A percentile compares a stretch with the other conserved stretches of the same genome.
These are phyloP conservation scores for Xestoiulus laeticollis DNA, from an alignment of 2,888 invertebrate species.

Conservation along the genomic window DNA sequence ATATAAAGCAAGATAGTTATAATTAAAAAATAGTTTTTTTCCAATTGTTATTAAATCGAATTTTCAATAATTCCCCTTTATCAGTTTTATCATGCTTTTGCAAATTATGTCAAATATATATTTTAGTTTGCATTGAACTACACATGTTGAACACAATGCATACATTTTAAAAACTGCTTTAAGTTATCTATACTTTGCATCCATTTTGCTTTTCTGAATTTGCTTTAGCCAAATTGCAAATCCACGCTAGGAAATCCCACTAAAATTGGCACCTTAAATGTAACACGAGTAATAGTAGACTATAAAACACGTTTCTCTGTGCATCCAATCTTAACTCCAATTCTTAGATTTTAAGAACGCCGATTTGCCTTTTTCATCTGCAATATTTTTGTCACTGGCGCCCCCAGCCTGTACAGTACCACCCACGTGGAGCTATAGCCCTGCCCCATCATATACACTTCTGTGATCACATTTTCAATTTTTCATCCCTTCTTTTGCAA, in stretches of 20 bases:
- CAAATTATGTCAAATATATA: no score
- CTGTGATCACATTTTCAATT: constrained; percentile 41
- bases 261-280: not conserved
- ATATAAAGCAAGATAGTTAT: no score
- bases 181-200: not conserved
- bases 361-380: constrained; percentile 43
- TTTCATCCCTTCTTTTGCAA: not conserved
- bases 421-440: not conserved
- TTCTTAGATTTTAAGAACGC: not conserved
- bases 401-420: not conserved
- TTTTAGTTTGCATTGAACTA: no score
- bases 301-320: not conserved
- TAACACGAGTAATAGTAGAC: not conserved
- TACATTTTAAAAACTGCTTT: not conserved
- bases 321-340: not conserved
- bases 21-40: no score
- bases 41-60: no score
- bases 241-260: not conserved
- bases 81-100: no score
- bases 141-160: no score
- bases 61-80: no score
- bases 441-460: constrained; percentile 9
- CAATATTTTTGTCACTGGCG: constrained; percentile 27
- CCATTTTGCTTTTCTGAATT: not conserved
- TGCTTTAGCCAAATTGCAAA: not conserved